phyloP scores from a whole-genome alignment of 2,888 invertebrate species.

The Apotomis turbidana region DNA sequence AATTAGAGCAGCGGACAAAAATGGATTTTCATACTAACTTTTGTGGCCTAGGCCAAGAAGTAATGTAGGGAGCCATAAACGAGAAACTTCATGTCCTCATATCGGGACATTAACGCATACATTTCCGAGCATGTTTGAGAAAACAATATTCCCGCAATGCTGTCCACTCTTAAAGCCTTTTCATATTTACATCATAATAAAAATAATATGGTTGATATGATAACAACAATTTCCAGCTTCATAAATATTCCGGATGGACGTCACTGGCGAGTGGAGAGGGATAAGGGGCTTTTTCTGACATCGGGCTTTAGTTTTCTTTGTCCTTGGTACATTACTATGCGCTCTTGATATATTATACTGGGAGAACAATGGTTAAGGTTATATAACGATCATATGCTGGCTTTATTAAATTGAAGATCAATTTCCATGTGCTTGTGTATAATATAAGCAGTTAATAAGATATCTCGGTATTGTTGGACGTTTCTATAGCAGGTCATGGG shows the following conservation, averaged over 20 bases:
- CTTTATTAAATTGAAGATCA: background rate
- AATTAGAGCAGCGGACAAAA: no score
- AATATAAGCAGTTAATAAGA: background rate
- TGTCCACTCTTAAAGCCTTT: constrained; percentile 41
- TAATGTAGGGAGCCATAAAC: no score
- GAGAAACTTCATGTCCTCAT: no score
- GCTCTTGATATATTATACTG: constrained; percentile 30
- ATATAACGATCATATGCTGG: background rate
- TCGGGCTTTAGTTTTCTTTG: constrained; percentile 40
- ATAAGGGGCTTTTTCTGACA: constrained; percentile 39
- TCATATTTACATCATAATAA: constrained; percentile 42
- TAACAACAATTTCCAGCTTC: constrained; percentile 42
- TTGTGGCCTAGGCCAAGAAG: no score
- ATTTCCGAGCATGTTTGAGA: no score
- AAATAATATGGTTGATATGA: constrained; percentile 40
- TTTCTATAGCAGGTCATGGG: no score
- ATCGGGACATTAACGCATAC: no score
- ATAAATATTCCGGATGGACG: constrained; percentile 41
- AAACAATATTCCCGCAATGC: constrained; percentile 38
- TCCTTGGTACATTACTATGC: constrained; percentile 37
- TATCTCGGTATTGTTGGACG: no score
- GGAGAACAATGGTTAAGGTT: constrained; percentile 12
- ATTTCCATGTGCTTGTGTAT: background rate
- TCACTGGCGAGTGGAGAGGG: constrained; percentile 39
- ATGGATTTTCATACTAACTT: no score